Evolutionary conservation across 2,113 vertebrate species (phyloP).

Genomic region (Notiomystis cincta): DNA sequence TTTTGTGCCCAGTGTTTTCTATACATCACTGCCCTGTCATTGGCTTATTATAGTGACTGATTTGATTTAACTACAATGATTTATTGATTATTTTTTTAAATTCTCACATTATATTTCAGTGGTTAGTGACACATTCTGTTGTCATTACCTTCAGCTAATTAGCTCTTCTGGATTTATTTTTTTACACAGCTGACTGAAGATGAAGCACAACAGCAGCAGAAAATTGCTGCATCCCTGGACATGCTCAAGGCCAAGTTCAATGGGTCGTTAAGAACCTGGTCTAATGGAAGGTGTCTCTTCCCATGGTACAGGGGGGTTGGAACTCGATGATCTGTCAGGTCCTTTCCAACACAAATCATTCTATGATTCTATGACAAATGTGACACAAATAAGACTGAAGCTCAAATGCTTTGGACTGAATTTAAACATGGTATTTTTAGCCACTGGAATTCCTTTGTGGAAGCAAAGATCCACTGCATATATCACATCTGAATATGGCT

Average conservation of each 20-base stretch:
- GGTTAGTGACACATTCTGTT: not conserved
- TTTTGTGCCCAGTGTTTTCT: not conserved
- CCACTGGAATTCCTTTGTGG: not conserved
- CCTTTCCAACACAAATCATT: not conserved
- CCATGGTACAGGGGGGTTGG: not conserved
- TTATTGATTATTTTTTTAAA: not conserved
- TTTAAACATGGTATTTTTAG: not conserved
- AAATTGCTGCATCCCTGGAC: not conserved
- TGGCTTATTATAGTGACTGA: not conserved
- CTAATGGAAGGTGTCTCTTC: not conserved
- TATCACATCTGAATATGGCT: not conserved
- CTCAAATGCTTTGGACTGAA: not conserved
- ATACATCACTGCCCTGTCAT: not conserved
- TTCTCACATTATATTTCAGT: not conserved
- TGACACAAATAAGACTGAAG: not conserved
- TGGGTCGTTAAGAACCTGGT: not conserved
- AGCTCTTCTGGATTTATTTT: not conserved
- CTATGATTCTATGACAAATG: not conserved
- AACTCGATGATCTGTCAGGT: not conserved
- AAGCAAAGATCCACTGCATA: not conserved
- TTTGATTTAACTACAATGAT: not conserved
- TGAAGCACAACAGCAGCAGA: not conserved
- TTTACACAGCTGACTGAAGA: not conserved
- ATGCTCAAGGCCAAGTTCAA: not conserved
- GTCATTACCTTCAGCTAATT: constrained; percentile 9